A percentile compares a stretch with the other conserved stretches of the same genome.
These are phyloP conservation scores for Colaptes auratus DNA, from an alignment of 2,113 vertebrate species.

Conservation along the genomic window DNA sequence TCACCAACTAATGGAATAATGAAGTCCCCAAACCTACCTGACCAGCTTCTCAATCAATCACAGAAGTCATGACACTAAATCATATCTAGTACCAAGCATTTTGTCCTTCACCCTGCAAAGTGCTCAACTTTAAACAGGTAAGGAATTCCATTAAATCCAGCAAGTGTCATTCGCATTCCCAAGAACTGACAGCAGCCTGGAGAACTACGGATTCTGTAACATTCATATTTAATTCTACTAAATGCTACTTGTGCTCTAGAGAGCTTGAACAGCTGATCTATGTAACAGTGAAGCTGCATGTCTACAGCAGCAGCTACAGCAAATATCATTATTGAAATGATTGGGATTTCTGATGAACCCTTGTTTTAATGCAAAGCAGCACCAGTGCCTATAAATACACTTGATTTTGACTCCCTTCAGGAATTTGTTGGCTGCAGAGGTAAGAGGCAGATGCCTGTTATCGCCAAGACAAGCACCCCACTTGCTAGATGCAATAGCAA, in stretches of 20 bases:
- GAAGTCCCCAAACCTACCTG: background rate
- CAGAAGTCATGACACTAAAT: background rate
- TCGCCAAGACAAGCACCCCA: background rate
- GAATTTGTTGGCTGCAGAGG: background rate
- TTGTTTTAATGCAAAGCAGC: background rate
- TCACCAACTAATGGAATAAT: background rate
- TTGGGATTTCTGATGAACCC: background rate
- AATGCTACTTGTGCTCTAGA: background rate
- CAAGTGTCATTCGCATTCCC: background rate
- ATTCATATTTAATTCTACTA: background rate
- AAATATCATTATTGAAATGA: background rate
- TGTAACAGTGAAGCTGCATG: background rate
- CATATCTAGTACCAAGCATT: background rate
- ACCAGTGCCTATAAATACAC: background rate
- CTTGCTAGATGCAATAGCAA: background rate
- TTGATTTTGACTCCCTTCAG: background rate
- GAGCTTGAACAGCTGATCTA: background rate
- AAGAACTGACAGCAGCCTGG: background rate
- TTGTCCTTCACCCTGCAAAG: background rate
- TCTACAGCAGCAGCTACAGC: background rate
- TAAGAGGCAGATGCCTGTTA: background rate
- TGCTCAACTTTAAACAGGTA: background rate
- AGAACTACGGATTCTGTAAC: background rate
- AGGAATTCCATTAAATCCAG: too few species aligned
- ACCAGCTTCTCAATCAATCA: background rate